Percentiles rank a stretch among this genome's conserved stretches.
Conservation (phyloP, 2,797 vertebrate genomes). For the Brotula barbata region DNA sequence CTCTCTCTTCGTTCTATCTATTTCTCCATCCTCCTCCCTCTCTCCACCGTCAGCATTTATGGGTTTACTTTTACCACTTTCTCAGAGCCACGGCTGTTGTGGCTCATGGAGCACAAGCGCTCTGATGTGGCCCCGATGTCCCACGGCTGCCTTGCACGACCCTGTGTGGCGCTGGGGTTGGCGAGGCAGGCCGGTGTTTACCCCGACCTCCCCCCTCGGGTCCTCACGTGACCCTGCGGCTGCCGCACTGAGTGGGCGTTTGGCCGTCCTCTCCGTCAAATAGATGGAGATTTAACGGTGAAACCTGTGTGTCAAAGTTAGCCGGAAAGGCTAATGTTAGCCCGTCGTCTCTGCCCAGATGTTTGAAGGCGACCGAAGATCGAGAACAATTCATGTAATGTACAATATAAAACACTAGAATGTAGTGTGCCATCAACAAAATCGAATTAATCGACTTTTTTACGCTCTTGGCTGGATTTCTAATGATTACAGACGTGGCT, state of each 20-base stretch:
- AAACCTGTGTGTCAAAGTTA: too few relatives aligned
- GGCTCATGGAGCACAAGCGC: constrained; percentile 65
- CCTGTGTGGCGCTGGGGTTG: constrained; percentile 62
- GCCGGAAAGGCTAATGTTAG: too few relatives aligned
- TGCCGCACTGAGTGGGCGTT: constrained; percentile 47
- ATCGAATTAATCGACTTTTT: too few relatives aligned
- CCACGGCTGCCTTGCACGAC: constrained; percentile 60
- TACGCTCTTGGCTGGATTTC: too few relatives aligned
- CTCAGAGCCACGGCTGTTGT: constrained; percentile 65
- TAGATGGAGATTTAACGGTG: too few relatives aligned
- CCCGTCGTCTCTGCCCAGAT: too few relatives aligned
- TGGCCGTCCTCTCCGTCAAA: constrained; percentile 46
- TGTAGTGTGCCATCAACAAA: too few relatives aligned
- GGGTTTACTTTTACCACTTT: constrained; percentile 56
- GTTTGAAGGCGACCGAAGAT: too few relatives aligned
- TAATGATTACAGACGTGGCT: too few relatives aligned
- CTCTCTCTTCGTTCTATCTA: constrained; percentile 21
- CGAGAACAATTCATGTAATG: too few relatives aligned
- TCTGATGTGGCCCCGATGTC: constrained; percentile 72
- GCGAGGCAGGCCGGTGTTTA: constrained; percentile 61
- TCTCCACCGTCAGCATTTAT: constrained; percentile 58
- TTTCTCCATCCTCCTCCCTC: constrained; percentile 9
- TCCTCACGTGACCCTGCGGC: constrained; percentile 41
- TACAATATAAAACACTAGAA: too few relatives aligned
- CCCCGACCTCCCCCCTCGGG: constrained; percentile 52